A percentile compares a stretch with the other conserved stretches of the same genome.
These are phyloP conservation scores for Burhinus bistriatus DNA, from an alignment of 2,113 vertebrate species.

Conservation along the genomic window DNA sequence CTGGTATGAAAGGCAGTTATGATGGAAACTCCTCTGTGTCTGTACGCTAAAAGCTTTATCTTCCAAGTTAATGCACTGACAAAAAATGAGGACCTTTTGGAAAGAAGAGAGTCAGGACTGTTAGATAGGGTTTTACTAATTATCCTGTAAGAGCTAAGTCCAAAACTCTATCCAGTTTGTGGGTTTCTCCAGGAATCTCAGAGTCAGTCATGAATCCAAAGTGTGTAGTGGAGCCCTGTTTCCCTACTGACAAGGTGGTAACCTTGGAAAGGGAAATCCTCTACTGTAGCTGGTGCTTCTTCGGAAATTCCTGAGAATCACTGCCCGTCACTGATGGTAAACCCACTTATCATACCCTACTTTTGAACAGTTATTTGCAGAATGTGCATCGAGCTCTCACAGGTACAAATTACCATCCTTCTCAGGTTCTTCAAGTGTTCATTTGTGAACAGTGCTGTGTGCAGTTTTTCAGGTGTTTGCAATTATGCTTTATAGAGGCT, in stretches of 20 bases:
- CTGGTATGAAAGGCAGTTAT: background rate
- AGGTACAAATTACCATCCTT: background rate
- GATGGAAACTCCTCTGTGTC: background rate
- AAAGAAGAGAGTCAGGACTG: background rate
- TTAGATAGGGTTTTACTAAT: background rate
- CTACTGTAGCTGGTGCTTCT: background rate
- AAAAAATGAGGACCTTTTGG: background rate
- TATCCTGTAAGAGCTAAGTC: background rate
- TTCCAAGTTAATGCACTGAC: background rate
- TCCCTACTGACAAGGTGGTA: background rate
- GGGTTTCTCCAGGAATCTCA: background rate
- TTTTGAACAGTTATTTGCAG: background rate
- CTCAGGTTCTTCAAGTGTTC: background rate
- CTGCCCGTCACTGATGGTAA: background rate
- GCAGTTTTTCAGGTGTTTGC: background rate
- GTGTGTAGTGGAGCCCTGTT: no score
- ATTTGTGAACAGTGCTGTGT: accelerated
- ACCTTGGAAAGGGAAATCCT: background rate
- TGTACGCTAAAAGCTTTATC: background rate
- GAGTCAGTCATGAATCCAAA: background rate
- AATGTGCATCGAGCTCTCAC: accelerated
- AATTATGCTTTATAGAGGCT: background rate
- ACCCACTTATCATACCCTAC: background rate
- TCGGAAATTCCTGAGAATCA: background rate
- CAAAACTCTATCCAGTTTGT: background rate